Evolutionary conservation across 1,140 invertebrate genomes (phyloP).

Genomic region (Dolichoris vasculosae): DNA sequence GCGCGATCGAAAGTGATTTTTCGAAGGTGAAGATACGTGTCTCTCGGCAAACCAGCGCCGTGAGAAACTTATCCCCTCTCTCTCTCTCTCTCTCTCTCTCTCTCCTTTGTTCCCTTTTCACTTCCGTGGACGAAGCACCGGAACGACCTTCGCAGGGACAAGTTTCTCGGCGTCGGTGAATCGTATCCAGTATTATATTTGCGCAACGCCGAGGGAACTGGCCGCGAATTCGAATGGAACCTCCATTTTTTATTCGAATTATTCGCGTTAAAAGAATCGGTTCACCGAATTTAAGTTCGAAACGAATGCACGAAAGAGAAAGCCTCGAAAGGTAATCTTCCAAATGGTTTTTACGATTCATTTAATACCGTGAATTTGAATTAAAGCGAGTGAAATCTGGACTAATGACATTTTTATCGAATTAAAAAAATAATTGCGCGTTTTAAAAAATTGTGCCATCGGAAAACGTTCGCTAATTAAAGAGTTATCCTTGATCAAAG

Average conservation of each 20-base stretch:
- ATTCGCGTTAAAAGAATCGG: not conserved
- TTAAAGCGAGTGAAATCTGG: not conserved
- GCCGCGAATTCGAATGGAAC: not conserved
- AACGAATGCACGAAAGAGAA: not conserved
- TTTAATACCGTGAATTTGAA: not conserved
- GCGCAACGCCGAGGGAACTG: not conserved
- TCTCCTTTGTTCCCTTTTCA: not conserved
- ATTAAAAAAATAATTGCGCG: not conserved
- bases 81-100: too few relatives aligned
- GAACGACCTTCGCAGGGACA: conserved; percentile 7
- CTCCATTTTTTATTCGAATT: not conserved
- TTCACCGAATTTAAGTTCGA: not conserved
- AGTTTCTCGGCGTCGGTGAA: not conserved
- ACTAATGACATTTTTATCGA: not conserved
- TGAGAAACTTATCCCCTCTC: conserved; percentile 15
- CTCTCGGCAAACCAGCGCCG: not conserved
- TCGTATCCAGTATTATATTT: not conserved
- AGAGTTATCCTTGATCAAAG: too few relatives aligned
- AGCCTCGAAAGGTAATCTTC: not conserved
- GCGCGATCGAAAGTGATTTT: conserved; percentile 46
- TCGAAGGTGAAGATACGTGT: conserved; percentile 40
- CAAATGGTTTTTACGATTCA: not conserved
- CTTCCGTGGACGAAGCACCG: not conserved
- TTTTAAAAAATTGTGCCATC: not conserved
- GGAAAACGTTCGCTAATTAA: too few relatives aligned